Percentiles rank a stretch among this genome's conserved stretches.
These are phyloP conservation scores for Erpobdella octoculata DNA, from an alignment of 2,888 invertebrate species.

Conservation along the genomic window DNA sequence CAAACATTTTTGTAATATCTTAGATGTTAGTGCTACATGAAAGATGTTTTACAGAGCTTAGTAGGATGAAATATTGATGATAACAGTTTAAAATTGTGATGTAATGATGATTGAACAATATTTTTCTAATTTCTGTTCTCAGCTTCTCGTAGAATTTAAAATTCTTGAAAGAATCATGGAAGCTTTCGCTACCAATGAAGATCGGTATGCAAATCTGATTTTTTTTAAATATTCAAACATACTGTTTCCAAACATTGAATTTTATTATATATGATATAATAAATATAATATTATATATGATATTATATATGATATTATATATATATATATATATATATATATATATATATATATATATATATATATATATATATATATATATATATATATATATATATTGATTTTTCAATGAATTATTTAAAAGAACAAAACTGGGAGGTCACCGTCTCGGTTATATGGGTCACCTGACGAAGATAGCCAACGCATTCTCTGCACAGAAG, in stretches of 20 bases:
- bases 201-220: conserved; percentile 73
- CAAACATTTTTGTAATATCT: too few relatives aligned
- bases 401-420: conserved; percentile 10
- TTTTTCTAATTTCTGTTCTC: conserved; percentile 41
- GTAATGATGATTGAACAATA: neutral
- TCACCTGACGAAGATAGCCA: conserved; percentile 58
- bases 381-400: neutral
- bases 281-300: neutral
- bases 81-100: too few relatives aligned
- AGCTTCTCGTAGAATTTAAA: conserved; percentile 72
- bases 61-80: too few relatives aligned
- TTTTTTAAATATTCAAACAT: too few relatives aligned
- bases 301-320: neutral
- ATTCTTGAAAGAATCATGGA: conserved; percentile 71
- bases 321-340: neutral
- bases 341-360: conserved; percentile 11
- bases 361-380: conserved; percentile 12
- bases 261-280: neutral
- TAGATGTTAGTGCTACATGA: too few relatives aligned
- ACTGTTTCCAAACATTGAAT: too few relatives aligned
- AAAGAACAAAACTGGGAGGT: conserved; percentile 39
- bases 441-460: conserved; percentile 61
- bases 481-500: conserved; percentile 52
- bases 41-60: too few relatives aligned
- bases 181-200: conserved; percentile 72